These are phyloP conservation scores for Nasonia longicornis DNA, from an alignment of 1,140 invertebrate genomes.

Conservation along the genomic window DNA sequence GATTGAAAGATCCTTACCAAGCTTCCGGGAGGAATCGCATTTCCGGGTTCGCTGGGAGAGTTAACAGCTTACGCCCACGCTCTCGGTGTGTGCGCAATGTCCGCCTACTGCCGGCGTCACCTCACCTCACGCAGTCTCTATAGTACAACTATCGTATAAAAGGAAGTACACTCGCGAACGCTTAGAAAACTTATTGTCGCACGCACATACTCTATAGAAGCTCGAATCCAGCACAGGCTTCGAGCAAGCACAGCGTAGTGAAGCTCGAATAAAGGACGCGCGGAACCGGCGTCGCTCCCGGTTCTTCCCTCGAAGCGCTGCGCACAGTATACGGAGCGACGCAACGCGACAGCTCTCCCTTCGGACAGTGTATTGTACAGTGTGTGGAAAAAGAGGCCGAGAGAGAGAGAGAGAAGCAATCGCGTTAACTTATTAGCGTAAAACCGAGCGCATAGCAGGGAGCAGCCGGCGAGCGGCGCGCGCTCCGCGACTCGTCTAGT, in stretches of 20 bases:
- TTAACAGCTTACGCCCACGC: neutral
- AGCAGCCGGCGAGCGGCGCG: slow-evolving; percentile 42
- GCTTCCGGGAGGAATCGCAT: neutral
- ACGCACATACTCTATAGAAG: neutral
- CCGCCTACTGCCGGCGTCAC: too few relatives aligned
- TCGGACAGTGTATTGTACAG: too few relatives aligned
- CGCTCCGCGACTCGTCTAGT: slow-evolving; percentile 52
- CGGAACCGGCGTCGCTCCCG: too few relatives aligned
- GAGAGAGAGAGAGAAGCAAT: slow-evolving; percentile 29
- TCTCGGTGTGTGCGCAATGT: neutral
- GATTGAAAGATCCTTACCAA: neutral
- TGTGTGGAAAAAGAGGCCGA: neutral
- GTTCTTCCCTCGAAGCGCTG: too few relatives aligned
- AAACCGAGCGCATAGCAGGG: neutral
- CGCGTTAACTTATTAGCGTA: neutral
- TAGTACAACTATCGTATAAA: too few relatives aligned
- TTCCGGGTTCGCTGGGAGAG: neutral
- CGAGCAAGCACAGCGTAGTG: too few relatives aligned
- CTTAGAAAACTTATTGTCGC: too few relatives aligned
- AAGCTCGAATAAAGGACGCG: too few relatives aligned
- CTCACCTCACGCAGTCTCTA: too few relatives aligned
- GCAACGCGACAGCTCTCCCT: too few relatives aligned
- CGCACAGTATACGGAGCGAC: too few relatives aligned
- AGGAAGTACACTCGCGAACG: too few relatives aligned
- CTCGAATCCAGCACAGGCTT: neutral